Conservation (phyloP, 2,797 vertebrate genomes). For the Gallinago stenura region DNA sequence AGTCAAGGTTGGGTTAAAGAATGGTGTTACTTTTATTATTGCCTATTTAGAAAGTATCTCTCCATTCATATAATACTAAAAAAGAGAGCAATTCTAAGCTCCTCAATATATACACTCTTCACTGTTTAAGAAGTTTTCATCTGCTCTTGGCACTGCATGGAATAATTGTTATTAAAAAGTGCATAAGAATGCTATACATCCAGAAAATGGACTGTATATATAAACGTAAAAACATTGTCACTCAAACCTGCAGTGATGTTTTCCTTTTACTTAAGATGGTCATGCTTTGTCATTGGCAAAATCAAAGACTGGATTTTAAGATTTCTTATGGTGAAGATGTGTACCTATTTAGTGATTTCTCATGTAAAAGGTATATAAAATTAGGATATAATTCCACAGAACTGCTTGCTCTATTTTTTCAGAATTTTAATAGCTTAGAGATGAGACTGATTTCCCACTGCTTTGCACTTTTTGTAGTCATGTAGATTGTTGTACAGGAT, state of each 20-base stretch:
- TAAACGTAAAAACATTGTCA: neutral
- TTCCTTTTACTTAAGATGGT: neutral
- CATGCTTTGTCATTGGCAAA: neutral
- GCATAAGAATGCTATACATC: neutral
- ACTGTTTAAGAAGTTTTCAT: neutral
- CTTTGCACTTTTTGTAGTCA: neutral
- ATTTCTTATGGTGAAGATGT: neutral
- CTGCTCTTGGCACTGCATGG: neutral
- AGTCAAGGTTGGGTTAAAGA: neutral
- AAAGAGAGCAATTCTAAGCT: neutral
- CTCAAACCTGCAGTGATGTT: neutral
- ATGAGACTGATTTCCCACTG: neutral
- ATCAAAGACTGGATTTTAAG: neutral
- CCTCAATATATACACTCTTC: neutral
- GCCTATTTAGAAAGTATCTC: neutral
- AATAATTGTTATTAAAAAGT: neutral
- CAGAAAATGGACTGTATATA: neutral
- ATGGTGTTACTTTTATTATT: neutral
- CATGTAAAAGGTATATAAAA: neutral
- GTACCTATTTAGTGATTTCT: neutral
- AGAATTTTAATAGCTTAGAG: neutral
- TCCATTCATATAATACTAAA: neutral
- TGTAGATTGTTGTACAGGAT: neutral
- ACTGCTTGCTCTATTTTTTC: slow-evolving; percentile 8
- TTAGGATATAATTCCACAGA: neutral